Evolutionary conservation across 2,797 vertebrate genomes (phyloP), one percentile per base, ranked within the genome.

Genomic region (Sphaeramia orbicularis): DNA sequence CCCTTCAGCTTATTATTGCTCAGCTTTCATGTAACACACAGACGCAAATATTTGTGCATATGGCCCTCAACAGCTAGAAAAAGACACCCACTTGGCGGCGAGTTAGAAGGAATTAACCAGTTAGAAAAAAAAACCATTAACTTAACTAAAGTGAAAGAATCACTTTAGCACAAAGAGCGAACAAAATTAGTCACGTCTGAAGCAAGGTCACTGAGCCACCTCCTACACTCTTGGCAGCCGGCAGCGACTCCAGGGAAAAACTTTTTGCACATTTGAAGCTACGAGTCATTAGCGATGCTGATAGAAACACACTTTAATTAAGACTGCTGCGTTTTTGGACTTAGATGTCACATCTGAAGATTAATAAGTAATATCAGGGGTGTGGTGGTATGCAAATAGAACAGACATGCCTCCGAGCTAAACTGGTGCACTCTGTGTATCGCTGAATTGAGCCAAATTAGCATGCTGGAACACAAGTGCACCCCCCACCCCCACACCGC

Each of bases 251-350:
- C 57, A 21, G 73, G 71, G 73, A 61, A 40, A 71, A 71, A 58
- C 21, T 54, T 88, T 81, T 72, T 71, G 56, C 65, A 69, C 53
- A 66, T 84, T 75, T 68, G 53, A 75, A 65, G 80, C 59, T 66
- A 67, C 76, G 65, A 77, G 71, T 86, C 81, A 80, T 85, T 86
- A 90, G 65, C 60, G 9, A 71, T 68, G 71, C 81, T 78, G 77
- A 86, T 78, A 44, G 81, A 84, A 82, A 84, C 58, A 48, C 77
- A 60, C 68, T 86, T 84, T 81, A 85, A 88, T 87, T 86, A 85
- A 85, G 84, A 80, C 67, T 49, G 80, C 68, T 58, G 70, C 55
- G 52, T 76, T 84, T 32, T 80, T 83, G 65, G 73, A 75, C 70
- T 76, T 54, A 45, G 51, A 75, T 80, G 78, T 79, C 80, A 63